Base-by-base conservation (phyloP, 1,140 invertebrate species). In the Brachionus paranguensis region DNA sequence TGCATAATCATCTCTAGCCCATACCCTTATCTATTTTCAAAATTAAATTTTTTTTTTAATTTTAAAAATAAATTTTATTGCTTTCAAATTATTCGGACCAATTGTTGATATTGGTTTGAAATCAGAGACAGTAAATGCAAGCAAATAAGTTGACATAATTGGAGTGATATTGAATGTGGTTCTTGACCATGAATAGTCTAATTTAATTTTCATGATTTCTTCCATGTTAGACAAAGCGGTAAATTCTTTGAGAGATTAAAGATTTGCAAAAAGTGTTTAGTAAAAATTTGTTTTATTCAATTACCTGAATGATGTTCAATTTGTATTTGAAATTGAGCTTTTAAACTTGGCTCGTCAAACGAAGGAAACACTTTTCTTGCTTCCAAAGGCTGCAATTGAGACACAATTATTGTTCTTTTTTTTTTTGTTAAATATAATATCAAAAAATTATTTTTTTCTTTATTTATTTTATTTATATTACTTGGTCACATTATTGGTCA, bases 81-180 rank as follows among this genome's bases (percentile, higher is more conserved):
- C 88, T 76, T 85, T 85, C 45, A 86, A 86, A 33, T 86, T 86
- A 17, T 85, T 84, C 0, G 85, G 70, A 8, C 86, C 84, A 1
- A 68, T 85, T 55, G 86, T 86, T 47, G 86, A 86, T 37, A 85
- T 72, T 55, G 86, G 86, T 37, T 85, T 74, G 84, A 88, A 88
- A 79, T 88, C 86, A 64, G 89, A 88, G 4, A 90, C 86, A 17
- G 89, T 89, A 85, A 91, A 90, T 1, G 90, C 90, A 12, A 91
- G 85, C 6, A 91, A 86, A 85, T 91, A 91, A 14, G 90, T 88
- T 3, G 90, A 90, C 90, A 91, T 91, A 45, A 87, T 86, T 43
- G 90, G 90, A 2, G 90, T 90, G 43, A 85, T 85, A 33, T 87
- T 84, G 84, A 88, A 91, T 33, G 86, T 84, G 7, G 88, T 88